Percentiles rank a stretch among this genome's conserved stretches.
phyloP scores from a whole-genome alignment of 2,888 invertebrate species.

The Notodonta dromedarius region DNA sequence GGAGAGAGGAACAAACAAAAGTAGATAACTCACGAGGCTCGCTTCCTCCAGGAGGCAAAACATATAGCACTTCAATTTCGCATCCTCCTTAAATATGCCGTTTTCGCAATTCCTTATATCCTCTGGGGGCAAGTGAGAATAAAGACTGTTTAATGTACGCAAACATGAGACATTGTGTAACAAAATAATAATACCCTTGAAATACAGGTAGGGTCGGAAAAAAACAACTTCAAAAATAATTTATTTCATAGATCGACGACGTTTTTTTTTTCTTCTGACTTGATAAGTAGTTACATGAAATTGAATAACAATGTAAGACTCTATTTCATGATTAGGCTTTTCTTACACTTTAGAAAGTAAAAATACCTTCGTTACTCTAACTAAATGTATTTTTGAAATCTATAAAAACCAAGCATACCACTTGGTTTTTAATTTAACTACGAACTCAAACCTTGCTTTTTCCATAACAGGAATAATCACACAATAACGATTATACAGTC shows the following conservation, averaged over 20 bases:
- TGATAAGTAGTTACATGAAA: no score
- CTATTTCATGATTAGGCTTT: no score
- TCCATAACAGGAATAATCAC: background rate
- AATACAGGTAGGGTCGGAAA: constrained; percentile 20
- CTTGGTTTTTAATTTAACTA: no score
- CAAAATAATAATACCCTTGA: constrained; percentile 47
- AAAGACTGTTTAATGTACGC: constrained; percentile 72
- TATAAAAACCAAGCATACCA: no score
- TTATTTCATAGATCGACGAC: no score
- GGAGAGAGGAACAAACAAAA: constrained; percentile 65
- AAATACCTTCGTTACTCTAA: no score
- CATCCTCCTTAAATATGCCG: constrained; percentile 83
- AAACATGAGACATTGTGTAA: constrained; percentile 62
- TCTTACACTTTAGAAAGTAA: no score
- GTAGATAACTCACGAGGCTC: constrained; percentile 74
- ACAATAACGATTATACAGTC: background rate
- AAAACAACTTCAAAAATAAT: no score
- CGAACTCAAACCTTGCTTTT: background rate
- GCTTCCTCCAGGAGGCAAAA: constrained; percentile 81
- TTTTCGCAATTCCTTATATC: constrained; percentile 82
- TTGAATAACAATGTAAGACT: no score
- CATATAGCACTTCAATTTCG: constrained; percentile 83
- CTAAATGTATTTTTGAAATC: no score
- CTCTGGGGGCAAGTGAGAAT: constrained; percentile 78
- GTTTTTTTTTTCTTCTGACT: no score